A percentile compares a stretch with the other conserved stretches of the same genome.
These are phyloP conservation scores for Emydura subglobosa DNA, from an alignment of 2,113 vertebrate species.

Conservation along the genomic window DNA sequence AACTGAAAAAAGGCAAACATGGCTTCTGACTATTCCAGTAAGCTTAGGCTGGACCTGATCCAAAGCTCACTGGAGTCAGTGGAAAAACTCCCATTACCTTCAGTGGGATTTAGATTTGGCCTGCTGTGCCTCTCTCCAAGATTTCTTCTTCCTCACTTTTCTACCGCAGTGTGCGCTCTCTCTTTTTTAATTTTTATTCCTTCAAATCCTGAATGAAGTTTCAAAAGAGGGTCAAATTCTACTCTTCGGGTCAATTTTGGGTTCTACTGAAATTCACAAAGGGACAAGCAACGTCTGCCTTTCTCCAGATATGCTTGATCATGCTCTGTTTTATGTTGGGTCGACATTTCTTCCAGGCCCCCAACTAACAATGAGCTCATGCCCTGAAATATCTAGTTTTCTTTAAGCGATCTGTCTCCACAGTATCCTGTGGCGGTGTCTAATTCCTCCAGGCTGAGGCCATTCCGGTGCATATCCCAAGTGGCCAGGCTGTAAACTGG, in stretches of 20 bases:
- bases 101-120: background rate
- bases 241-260: background rate
- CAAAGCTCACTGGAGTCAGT: background rate
- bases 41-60: background rate
- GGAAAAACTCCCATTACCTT: rapidly evolving
- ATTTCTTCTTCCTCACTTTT: background rate
- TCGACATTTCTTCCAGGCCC: background rate
- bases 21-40: background rate
- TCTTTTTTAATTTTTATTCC: background rate
- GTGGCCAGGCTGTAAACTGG: background rate
- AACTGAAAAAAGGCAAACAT: background rate
- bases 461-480: background rate
- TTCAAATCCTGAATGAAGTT: background rate
- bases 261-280: background rate
- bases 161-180: background rate
- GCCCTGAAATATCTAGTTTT: background rate
- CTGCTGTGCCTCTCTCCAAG: background rate
- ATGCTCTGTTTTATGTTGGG: background rate
- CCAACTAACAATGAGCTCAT: background rate
- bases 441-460: background rate
- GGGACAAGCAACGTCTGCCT: background rate
- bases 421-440: background rate
- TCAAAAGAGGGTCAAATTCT: background rate
- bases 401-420: background rate
- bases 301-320: background rate